A percentile compares a stretch with the other conserved stretches of the same genome.
Conservation (phyloP, 1,140 invertebrate species). For the Marisa cornuarietis region DNA sequence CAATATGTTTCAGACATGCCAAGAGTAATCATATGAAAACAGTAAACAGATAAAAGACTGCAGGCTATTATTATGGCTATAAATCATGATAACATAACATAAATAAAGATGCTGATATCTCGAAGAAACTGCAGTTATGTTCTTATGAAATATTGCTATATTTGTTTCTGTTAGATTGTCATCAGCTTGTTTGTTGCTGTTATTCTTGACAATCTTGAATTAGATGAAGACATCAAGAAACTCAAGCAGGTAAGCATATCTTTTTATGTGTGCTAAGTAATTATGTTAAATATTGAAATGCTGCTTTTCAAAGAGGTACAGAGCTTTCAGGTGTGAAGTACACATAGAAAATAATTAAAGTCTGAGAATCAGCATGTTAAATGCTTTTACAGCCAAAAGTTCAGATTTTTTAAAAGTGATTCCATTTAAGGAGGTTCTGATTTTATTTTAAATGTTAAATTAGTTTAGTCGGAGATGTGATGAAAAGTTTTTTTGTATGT, state of each 20-base stretch:
- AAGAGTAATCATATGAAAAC: too few species aligned
- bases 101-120: not conserved
- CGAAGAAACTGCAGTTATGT: not conserved
- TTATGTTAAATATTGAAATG: too few species aligned
- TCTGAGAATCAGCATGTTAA: not conserved
- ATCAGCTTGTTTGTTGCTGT: constrained; percentile 99
- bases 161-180: constrained; percentile 83
- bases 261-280: not conserved
- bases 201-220: constrained; percentile 98
- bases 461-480: too few species aligned
- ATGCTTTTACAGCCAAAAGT: not conserved
- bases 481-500: not conserved
- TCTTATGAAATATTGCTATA: not conserved
- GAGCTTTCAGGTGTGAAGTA: too few species aligned
- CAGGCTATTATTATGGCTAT: not conserved
- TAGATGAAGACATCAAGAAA: constrained; percentile 99
- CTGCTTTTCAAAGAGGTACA: too few species aligned
- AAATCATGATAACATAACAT: not conserved
- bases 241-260: constrained; percentile 80
- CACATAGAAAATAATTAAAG: too few species aligned
- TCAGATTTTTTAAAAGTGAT: not conserved
- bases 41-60: too few species aligned
- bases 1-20: too few species aligned
- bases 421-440: too few species aligned
- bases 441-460: not conserved